Evolutionary conservation across 92 coral and sea anemone species (phyloP), one percentile per base, ranked within the genome.

Genomic region (Scolanthus callimorphus): DNA sequence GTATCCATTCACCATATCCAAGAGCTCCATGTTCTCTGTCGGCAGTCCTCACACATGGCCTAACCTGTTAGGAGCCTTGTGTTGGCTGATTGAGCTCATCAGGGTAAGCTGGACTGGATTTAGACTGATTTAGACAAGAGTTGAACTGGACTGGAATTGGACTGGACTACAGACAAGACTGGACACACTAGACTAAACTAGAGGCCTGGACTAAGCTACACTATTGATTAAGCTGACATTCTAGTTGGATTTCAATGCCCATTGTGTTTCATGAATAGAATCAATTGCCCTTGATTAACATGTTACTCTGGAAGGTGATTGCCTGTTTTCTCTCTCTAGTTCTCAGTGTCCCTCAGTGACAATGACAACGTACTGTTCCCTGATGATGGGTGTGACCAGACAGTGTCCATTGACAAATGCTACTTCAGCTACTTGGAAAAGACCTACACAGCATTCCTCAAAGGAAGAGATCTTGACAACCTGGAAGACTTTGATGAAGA

Each of bases 31-130:
- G 81, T 69, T 57, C 63, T 88, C 90, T 50, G 97, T 91, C 30
- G 97, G 96, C 0, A 88, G 96, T 47, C 97, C 97, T 21, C 97
- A 91, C 56, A 83, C 97, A 25, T 91, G 96, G 96, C 96, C 97
- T 0, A 88, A 74, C 17, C 61, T 91, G 0, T 84, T 91, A 13
- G 97, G 97, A 26, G 97, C 97, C 25, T 64, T 91, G 49, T 89
- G 90, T 51, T 91, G 96, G 96, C 89, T 91, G 17, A 88, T 91
- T 74, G 96, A 91, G 73, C 88, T 91, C 11, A 89, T 90, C 24
- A 76, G 76, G 96, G 97, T 91, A 15, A 34, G 41, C 41, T 6
- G 15, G 6, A 34, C 6, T 34, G 6, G 41, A 34, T 34, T 34
- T 15, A 34, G 41, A 6, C 6, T 34, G 6, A 15, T 34, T 34